A percentile compares a stretch with the other conserved stretches of the same genome.
These are phyloP conservation scores for Nomada hirtipes DNA, from an alignment of 2,888 invertebrate genomes.

Conservation along the genomic window DNA sequence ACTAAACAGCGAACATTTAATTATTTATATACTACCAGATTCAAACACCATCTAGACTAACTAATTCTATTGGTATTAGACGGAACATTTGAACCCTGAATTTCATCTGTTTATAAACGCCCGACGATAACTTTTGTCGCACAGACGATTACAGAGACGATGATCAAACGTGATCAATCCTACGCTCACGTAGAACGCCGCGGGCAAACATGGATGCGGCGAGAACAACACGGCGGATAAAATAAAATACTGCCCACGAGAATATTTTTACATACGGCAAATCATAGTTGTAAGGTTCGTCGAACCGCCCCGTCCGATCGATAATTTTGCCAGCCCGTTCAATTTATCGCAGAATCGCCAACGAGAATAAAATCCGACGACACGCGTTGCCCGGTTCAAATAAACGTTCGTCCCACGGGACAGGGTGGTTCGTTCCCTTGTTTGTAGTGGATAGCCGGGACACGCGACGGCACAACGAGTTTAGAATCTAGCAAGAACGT, in stretches of 20 bases:
- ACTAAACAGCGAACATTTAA: no score
- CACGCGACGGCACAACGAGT: slow-evolving; percentile 62
- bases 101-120: no score
- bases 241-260: background rate
- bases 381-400: slow-evolving; percentile 14
- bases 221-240: background rate
- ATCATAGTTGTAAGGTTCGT: background rate
- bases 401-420: slow-evolving; percentile 24
- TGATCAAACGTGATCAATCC: no score
- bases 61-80: no score
- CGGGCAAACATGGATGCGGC: background rate
- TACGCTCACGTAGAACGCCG: background rate
- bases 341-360: no score
- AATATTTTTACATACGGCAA: slow-evolving; percentile 11
- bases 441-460: slow-evolving; percentile 49
- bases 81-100: no score
- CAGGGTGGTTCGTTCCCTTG: slow-evolving; percentile 29
- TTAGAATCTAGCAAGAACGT: slow-evolving; percentile 66
- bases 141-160: background rate
- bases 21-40: no score
- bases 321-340: background rate
- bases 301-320: no score
- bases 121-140: background rate
- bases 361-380: background rate
- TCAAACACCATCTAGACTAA: no score